Conservation (phyloP, 2,888 invertebrate genomes). For the Tiliacea citrago region DNA sequence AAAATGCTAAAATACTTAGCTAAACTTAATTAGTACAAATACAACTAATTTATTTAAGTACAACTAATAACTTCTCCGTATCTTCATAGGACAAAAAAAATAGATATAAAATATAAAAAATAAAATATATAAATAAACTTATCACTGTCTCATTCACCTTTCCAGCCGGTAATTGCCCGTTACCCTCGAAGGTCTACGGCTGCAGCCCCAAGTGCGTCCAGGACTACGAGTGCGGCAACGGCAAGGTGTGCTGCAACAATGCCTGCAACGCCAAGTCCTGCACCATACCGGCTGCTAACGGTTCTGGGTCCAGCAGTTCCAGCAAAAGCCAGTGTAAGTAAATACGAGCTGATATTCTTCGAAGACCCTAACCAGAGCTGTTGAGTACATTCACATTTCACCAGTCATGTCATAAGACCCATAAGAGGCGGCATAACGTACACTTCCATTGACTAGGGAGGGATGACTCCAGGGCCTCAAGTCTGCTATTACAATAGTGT, state of each 20-base stretch:
- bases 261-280: conserved; percentile 93
- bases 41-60: too few relatives aligned
- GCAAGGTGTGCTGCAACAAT: conserved; percentile 93
- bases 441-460: background rate
- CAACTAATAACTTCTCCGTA: too few relatives aligned
- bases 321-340: conserved; percentile 80
- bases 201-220: conserved; percentile 93
- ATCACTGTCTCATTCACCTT: conserved; percentile 3
- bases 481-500: too few relatives aligned
- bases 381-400: too few relatives aligned
- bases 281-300: conserved; percentile 82
- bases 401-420: too few relatives aligned
- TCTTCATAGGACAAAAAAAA: too few relatives aligned
- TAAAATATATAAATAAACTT: background rate
- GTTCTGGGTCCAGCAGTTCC: conserved; percentile 70
- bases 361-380: background rate
- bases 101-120: too few relatives aligned
- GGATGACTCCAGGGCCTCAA: too few relatives aligned
- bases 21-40: too few relatives aligned
- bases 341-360: background rate
- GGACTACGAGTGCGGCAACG: conserved; percentile 92
- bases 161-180: conserved; percentile 90
- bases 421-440: too few relatives aligned
- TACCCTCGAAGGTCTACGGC: conserved; percentile 91
- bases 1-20: too few relatives aligned